Percentiles rank a stretch among this genome's conserved stretches.
Conservation (phyloP, 1,140 invertebrate genomes). For the Drosophila pachea region DNA sequence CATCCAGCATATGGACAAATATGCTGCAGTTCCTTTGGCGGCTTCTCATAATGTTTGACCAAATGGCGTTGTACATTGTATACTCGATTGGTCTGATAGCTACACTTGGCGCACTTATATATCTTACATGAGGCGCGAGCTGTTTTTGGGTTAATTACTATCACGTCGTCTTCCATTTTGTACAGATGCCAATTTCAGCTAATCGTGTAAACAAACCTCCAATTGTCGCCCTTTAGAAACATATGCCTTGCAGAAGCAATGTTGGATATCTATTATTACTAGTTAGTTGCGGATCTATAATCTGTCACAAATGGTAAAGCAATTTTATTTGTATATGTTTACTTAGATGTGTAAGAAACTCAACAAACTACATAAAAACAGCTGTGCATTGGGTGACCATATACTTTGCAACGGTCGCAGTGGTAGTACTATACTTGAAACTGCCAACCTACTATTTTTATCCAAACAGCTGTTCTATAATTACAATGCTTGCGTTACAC, state of each 20-base stretch:
- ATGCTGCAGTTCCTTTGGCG: conserved; percentile 19
- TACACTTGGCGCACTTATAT: conserved; percentile 9
- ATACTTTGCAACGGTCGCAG: background rate
- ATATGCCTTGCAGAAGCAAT: background rate
- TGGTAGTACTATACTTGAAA: background rate
- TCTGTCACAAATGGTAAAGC: background rate
- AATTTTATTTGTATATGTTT: background rate
- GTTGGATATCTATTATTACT: background rate
- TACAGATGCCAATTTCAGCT: background rate
- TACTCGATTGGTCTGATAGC: conserved; percentile 14
- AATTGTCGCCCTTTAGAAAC: background rate
- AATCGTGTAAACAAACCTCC: background rate
- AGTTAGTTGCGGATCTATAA: background rate
- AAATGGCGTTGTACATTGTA: conserved; percentile 12
- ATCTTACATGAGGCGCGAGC: background rate
- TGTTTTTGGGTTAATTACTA: conserved; percentile 4
- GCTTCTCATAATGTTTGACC: conserved; percentile 21
- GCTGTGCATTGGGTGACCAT: background rate
- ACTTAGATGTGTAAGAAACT: background rate
- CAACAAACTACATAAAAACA: background rate
- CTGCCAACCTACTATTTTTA: background rate
- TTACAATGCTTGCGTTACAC: conserved; percentile 5
- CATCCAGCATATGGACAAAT: conserved; percentile 6
- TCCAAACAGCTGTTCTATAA: conserved; percentile 11
- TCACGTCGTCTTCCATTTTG: conserved; percentile 6